Evolutionary conservation across 2,888 invertebrate species (phyloP).

Genomic region (Reticulitermes lucifugus): DNA sequence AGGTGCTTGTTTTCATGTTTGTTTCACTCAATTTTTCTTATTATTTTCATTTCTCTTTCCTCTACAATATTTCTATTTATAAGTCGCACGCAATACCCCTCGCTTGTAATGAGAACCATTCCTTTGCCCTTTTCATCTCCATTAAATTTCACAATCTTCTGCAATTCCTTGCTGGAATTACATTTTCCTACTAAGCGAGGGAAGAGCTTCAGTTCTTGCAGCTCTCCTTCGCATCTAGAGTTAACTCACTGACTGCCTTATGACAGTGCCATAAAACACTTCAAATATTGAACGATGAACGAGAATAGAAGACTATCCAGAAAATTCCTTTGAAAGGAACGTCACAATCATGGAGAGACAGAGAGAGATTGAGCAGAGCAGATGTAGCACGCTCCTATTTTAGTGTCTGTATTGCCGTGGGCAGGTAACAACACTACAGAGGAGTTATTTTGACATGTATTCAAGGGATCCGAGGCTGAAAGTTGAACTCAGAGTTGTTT

Average conservation of each 20-base stretch:
- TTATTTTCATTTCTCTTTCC: not conserved
- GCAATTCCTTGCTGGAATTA: constrained; percentile 14
- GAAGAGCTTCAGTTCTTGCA: not conserved
- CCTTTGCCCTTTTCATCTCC: not conserved
- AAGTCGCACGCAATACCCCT: not conserved
- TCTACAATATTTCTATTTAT: not conserved
- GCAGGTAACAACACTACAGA: not conserved
- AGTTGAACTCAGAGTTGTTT: not conserved
- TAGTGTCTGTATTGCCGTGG: not conserved
- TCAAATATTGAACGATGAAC: constrained; percentile 6
- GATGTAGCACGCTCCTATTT: not conserved
- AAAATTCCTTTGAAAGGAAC: constrained; percentile 3
- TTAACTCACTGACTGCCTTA: constrained; percentile 15
- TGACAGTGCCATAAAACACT: constrained; percentile 22
- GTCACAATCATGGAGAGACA: not conserved
- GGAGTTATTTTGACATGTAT: not conserved
- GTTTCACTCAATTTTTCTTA: not conserved
- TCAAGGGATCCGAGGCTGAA: not conserved
- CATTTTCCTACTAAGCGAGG: constrained; percentile 2
- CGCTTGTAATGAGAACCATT: constrained; percentile 21
- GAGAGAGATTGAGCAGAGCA: not conserved
- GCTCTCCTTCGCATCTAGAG: not conserved
- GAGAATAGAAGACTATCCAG: not conserved
- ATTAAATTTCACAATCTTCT: constrained; percentile 28
- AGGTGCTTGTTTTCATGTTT: not conserved